phyloP scores from a whole-genome alignment of 2,888 invertebrate species.

The Leistus spinibarbis region DNA sequence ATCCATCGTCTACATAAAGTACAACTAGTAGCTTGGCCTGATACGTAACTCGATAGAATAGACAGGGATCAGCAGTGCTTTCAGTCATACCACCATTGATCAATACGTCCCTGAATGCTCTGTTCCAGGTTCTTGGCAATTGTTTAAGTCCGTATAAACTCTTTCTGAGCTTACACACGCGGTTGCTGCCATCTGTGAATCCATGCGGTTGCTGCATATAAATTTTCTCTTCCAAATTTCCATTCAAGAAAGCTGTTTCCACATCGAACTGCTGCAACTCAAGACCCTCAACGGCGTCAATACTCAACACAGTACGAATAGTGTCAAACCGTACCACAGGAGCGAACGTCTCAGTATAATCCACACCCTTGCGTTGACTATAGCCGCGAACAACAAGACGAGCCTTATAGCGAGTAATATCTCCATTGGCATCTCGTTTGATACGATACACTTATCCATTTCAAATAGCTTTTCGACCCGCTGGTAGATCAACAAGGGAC shows the following conservation, averaged over 20 bases:
- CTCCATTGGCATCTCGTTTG: conserved; percentile 38
- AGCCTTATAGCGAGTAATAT: conserved; percentile 42
- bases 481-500: background rate
- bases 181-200: conserved; percentile 42
- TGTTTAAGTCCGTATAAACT: conserved; percentile 51
- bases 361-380: conserved; percentile 41
- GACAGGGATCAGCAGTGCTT: conserved; percentile 45
- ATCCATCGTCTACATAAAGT: conserved; percentile 47
- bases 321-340: conserved; percentile 46
- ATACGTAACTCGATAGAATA: conserved; percentile 42
- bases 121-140: conserved; percentile 48
- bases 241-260: conserved; percentile 47
- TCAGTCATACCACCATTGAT: background rate
- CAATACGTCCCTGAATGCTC: conserved; percentile 42
- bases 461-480: background rate
- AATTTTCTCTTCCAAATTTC: conserved; percentile 45
- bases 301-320: conserved; percentile 42
- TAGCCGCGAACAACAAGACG: conserved; percentile 44
- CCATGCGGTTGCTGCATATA: conserved; percentile 50
- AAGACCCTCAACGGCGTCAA: conserved; percentile 42
- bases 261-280: conserved; percentile 45
- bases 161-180: conserved; percentile 46
- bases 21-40: conserved; percentile 41
- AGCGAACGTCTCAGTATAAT: conserved; percentile 46
- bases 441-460: conserved; percentile 17